Conservation (phyloP, 2,113 vertebrate species). For the Hemiscyllium ocellatum region DNA sequence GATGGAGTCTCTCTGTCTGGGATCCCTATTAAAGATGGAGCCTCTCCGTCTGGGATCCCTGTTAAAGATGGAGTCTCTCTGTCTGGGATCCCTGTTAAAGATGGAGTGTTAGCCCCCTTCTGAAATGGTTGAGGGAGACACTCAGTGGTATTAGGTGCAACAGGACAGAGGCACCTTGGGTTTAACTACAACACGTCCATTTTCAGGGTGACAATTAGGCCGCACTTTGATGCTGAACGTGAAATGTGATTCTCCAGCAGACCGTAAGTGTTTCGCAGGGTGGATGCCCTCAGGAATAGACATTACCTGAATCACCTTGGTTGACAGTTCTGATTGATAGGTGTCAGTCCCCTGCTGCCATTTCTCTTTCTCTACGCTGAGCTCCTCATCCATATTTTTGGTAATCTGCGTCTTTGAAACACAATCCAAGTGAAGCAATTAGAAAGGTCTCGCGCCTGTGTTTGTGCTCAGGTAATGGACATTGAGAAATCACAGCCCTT, state of each 20-base stretch:
- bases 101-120: not conserved
- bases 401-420: constrained; percentile 54
- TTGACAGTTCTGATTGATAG: constrained; percentile 55
- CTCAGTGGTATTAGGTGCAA: no score
- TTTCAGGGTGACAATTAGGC: not conserved
- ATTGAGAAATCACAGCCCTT: not conserved
- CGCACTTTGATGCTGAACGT: no score
- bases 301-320: constrained; percentile 60
- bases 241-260: not conserved
- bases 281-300: not conserved
- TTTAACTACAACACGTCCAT: no score
- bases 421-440: not conserved
- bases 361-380: constrained; percentile 58
- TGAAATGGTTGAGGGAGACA: no score
- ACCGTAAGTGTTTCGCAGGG: no score
- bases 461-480: not conserved
- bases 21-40: no score
- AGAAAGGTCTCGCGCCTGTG: not conserved
- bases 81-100: not conserved
- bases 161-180: no score
- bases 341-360: constrained; percentile 56
- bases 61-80: no score
- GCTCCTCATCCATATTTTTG: constrained; percentile 56
- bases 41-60: no score
- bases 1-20: no score